Conservation (phyloP, 2,888 invertebrate species). For the Xylophagus ater region DNA sequence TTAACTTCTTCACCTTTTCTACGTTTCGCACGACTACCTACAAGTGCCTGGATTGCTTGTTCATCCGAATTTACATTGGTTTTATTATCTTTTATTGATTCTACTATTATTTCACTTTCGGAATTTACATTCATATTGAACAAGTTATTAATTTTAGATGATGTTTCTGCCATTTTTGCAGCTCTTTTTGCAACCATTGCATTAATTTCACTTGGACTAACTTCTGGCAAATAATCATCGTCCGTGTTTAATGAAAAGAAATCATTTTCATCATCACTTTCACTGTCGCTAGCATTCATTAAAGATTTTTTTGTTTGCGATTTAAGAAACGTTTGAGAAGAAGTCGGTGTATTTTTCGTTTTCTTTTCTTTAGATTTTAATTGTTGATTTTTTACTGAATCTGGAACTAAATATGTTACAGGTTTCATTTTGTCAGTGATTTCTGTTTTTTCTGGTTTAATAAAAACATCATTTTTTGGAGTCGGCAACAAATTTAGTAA, state of each 20-base stretch:
- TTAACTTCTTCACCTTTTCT: conserved; percentile 47
- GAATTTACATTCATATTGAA: neutral
- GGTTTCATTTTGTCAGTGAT: conserved; percentile 10
- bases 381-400: conserved; percentile 32
- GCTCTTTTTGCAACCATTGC: conserved; percentile 33
- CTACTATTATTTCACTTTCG: conserved; percentile 21
- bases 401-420: conserved; percentile 35
- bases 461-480: conserved; percentile 44
- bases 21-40: conserved; percentile 53
- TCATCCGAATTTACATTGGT: conserved; percentile 14
- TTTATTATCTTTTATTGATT: neutral
- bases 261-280: conserved; percentile 39
- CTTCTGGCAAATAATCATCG: conserved; percentile 40
- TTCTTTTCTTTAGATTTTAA: neutral
- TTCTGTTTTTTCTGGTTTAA: conserved; percentile 47
- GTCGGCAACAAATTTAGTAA: conserved; percentile 58
- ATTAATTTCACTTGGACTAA: conserved; percentile 39
- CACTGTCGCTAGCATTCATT: conserved; percentile 36
- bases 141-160: conserved; percentile 21
- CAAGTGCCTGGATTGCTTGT: conserved; percentile 48
- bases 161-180: conserved; percentile 30
- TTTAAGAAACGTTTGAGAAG: conserved; percentile 17
- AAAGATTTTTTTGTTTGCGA: conserved; percentile 22
- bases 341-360: neutral
- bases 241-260: conserved; percentile 37